Evolutionary conservation across 1,140 invertebrate genomes (phyloP), one percentile per base, ranked within the genome.

Genomic region (Drosophila bocki): DNA sequence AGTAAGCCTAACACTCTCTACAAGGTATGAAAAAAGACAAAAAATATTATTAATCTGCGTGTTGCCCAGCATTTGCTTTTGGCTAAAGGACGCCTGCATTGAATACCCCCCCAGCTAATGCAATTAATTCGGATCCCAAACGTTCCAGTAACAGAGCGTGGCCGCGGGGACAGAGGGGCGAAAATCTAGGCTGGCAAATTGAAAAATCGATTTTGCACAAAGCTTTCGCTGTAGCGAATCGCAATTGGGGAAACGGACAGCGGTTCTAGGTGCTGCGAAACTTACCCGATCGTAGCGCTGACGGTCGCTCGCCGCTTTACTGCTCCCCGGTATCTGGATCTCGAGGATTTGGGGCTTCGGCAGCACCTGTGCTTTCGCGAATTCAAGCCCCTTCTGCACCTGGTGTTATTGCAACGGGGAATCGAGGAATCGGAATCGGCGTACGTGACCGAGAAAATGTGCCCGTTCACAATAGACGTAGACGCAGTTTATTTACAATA

Each of bases 401-500:
- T 39, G 35, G 35, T 35, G 19, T 39, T 19, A 48, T 17, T 68
- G 42, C 57, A 78, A 59, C 72, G 53, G 37, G 53, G 50, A 59
- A 78, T 45, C 29, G 33, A 77, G 57, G 64, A 74, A 59, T 74
- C 44, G 45, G 63, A 65, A 64, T 64, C 77, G 84, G 84, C 84
- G 80, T 88, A 88, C 84, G 84, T 88, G 84, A 88, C 84, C 81
- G 81, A 84, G 61, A 88, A 78, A 79, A 84, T 51, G 77, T 69
- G 57, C 19, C 45, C 77, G 65, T 87, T 88, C 81, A 88, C 85
- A 90, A 84, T 90, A 77, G 83, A 69, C 44, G 47, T 60, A 62
- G 85, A 83, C 82, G 83, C 80, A 85, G 80, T 88, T 87, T 87
- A 88, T 87, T 87, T 87, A 84, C 84, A 87, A 78, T 78, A 87